These are phyloP conservation scores for Aplysia californica DNA, from an alignment of 1,140 invertebrate species.

Conservation along the genomic window DNA sequence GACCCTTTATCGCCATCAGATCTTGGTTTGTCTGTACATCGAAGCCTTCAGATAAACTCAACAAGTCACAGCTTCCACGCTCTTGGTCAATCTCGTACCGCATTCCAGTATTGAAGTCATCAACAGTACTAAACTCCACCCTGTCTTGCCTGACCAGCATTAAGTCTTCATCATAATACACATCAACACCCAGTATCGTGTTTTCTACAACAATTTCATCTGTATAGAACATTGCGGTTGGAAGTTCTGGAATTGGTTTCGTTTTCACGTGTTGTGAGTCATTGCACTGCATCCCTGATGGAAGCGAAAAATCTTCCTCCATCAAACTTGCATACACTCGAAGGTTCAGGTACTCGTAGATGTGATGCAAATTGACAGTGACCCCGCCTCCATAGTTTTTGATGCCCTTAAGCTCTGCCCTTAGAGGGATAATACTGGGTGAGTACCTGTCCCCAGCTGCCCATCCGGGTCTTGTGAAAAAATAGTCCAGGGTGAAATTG, in stretches of 20 bases:
- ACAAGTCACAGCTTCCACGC: background rate
- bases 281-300: background rate
- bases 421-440: constrained; percentile 31
- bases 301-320: background rate
- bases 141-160: background rate
- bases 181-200: background rate
- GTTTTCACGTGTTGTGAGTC: background rate
- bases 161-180: background rate
- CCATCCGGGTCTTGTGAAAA: constrained; percentile 40
- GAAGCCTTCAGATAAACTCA: background rate
- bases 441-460: constrained; percentile 4
- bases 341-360: constrained; percentile 38
- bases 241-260: background rate
- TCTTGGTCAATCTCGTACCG: background rate
- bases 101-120: background rate
- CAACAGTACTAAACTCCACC: background rate
- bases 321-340: background rate
- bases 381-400: background rate
- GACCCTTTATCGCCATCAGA: background rate
- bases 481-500: constrained; percentile 52
- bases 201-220: background rate
- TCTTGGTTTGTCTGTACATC: background rate
- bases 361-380: constrained; percentile 32
- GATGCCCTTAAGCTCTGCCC: constrained; percentile 33
- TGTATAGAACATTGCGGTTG: background rate